A percentile compares a stretch with the other conserved stretches of the same genome.
These are phyloP conservation scores for Agonopterix heracliana DNA, from an alignment of 2,888 invertebrate genomes.

Conservation along the genomic window DNA sequence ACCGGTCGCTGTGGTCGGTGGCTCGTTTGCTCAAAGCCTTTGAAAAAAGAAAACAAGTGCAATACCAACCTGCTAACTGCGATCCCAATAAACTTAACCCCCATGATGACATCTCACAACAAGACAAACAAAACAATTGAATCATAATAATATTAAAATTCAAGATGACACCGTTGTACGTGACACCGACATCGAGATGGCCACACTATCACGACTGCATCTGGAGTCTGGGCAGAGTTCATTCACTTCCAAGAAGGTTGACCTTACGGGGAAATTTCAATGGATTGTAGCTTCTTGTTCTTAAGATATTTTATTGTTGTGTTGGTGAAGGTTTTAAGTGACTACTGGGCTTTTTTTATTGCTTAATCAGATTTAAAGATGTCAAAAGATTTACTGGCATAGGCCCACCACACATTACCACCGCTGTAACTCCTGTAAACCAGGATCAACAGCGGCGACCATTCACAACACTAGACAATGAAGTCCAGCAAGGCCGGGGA, in stretches of 20 bases:
- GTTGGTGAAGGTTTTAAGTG: too few relatives aligned
- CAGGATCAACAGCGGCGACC: too few relatives aligned
- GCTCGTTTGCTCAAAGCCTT: too few relatives aligned
- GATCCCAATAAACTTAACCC: neutral
- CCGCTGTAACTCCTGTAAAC: too few relatives aligned
- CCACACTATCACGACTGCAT: slow-evolving; percentile 7
- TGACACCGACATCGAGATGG: slow-evolving; percentile 11
- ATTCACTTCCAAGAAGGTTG: slow-evolving; percentile 16
- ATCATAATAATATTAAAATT: slow-evolving; percentile 3
- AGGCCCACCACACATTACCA: too few relatives aligned
- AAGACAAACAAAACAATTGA: neutral
- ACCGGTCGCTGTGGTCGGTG: too few relatives aligned
- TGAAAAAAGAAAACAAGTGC: too few relatives aligned
- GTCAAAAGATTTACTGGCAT: too few relatives aligned
- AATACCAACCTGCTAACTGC: neutral
- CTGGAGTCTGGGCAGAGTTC: slow-evolving; percentile 7
- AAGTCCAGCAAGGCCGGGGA: too few relatives aligned
- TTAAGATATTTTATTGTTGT: neutral
- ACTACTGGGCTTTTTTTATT: too few relatives aligned
- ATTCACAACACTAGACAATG: too few relatives aligned
- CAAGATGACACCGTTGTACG: slow-evolving; percentile 5
- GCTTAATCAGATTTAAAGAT: too few relatives aligned
- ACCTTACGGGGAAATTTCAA: slow-evolving; percentile 10
- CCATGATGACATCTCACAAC: neutral
- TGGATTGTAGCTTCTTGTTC: neutral